Percentiles rank a stretch among this genome's conserved stretches.
These are phyloP conservation scores for Cylas formicarius DNA, from an alignment of 1,140 invertebrate genomes.

Conservation along the genomic window DNA sequence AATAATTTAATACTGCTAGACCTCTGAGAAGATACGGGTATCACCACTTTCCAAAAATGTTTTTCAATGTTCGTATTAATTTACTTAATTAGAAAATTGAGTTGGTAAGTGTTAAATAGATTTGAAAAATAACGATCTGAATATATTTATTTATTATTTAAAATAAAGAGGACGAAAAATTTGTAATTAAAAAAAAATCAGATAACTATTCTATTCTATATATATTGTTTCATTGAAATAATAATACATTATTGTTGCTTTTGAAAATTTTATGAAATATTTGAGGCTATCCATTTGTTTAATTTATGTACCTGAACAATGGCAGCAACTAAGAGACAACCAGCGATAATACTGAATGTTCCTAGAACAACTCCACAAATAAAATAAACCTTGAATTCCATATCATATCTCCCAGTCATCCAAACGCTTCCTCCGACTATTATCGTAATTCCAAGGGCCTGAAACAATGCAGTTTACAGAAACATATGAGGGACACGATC, in stretches of 20 bases:
- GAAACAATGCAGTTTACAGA: too few relatives aligned
- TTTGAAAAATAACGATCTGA: too few relatives aligned
- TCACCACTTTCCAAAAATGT: too few relatives aligned
- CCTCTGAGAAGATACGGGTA: too few relatives aligned
- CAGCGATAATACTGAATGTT: conserved; percentile 14
- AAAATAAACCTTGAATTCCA: conserved; percentile 16
- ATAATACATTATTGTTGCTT: not conserved
- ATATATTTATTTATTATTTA: too few relatives aligned
- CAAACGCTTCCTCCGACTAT: conserved; percentile 14
- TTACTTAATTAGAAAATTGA: too few relatives aligned
- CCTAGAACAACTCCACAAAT: conserved; percentile 13
- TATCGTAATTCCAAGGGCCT: conserved; percentile 13
- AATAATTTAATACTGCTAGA: too few relatives aligned
- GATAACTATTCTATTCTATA: not conserved
- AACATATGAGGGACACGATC: too few relatives aligned
- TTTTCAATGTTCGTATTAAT: too few relatives aligned
- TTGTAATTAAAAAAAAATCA: too few relatives aligned
- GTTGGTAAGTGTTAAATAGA: too few relatives aligned
- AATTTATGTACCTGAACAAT: conserved; percentile 10
- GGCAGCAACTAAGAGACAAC: conserved; percentile 8
- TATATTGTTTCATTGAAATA: conserved; percentile 2
- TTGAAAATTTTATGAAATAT: not conserved
- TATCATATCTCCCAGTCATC: conserved; percentile 6
- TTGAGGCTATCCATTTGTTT: not conserved
- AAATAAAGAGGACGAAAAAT: too few relatives aligned